Percentiles rank a stretch among this genome's conserved stretches.
phyloP scores from a whole-genome alignment of 1,140 invertebrate genomes.

The Coenobita brevimanus region DNA sequence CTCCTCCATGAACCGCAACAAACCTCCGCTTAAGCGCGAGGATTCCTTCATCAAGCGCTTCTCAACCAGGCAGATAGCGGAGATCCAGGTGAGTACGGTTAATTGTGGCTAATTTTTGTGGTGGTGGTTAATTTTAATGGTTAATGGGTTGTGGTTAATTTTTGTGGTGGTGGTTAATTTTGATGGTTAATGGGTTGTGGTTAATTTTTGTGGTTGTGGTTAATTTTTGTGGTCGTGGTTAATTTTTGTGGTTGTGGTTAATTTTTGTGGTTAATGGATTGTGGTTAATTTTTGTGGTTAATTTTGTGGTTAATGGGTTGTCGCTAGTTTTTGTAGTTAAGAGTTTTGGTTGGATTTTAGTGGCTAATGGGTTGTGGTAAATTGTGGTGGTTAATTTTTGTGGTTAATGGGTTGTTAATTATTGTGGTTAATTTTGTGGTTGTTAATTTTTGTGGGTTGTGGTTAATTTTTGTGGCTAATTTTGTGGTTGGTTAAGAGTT shows the following conservation, averaged over 20 bases:
- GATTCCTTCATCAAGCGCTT: constrained; percentile 96
- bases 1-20: constrained; percentile 78
- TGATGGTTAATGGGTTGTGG: background rate
- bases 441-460: no score
- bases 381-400: background rate
- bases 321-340: background rate
- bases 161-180: background rate
- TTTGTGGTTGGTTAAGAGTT: no score
- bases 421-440: no score
- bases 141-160: background rate
- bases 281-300: background rate
- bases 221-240: background rate
- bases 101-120: background rate
- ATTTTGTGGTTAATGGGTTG: background rate
- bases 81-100: constrained; percentile 80
- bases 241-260: background rate
- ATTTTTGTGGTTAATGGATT: background rate
- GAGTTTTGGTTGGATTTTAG: background rate
- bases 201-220: background rate
- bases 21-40: constrained; percentile 90
- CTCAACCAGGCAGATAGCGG: constrained; percentile 91
- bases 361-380: background rate
- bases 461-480: no score
- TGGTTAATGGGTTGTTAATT: no score
- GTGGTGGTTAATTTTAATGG: background rate